Evolutionary conservation across 2,113 vertebrate species (phyloP).

Genomic region (Malurus cyaneus): DNA sequence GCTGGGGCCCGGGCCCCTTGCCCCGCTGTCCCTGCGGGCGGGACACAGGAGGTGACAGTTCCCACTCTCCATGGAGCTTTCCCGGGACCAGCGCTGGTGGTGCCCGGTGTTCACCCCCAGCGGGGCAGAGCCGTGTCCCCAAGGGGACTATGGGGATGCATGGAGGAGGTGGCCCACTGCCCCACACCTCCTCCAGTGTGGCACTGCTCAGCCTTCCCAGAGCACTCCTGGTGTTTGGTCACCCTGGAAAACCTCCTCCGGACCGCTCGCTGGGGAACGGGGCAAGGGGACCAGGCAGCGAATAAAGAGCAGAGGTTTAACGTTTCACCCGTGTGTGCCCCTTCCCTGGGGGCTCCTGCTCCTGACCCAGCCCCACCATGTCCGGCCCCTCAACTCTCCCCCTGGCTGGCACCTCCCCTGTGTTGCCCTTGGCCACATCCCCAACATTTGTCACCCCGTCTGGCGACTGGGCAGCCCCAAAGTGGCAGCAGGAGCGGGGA

Average conservation of each 20-base stretch:
- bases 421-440: neutral
- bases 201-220: neutral
- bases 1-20: no score
- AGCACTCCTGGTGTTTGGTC: neutral
- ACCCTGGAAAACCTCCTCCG: neutral
- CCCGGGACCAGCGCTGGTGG: neutral
- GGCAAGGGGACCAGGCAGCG: neutral
- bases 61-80: neutral
- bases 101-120: neutral
- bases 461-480: accelerated
- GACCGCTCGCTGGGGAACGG: neutral
- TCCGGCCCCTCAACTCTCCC: accelerated
- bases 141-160: neutral
- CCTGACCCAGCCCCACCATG: neutral
- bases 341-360: neutral
- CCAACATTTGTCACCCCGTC: accelerated
- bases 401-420: neutral
- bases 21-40: neutral
- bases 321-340: conserved; percentile 15
- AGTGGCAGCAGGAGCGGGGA: neutral
- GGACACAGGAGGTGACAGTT: neutral
- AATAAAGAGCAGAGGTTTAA: conserved; percentile 74
- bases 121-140: neutral
- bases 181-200: neutral
- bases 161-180: neutral